These are phyloP conservation scores for Apomyelois bistriatella DNA, from an alignment of 2,888 invertebrate genomes.

Conservation along the genomic window DNA sequence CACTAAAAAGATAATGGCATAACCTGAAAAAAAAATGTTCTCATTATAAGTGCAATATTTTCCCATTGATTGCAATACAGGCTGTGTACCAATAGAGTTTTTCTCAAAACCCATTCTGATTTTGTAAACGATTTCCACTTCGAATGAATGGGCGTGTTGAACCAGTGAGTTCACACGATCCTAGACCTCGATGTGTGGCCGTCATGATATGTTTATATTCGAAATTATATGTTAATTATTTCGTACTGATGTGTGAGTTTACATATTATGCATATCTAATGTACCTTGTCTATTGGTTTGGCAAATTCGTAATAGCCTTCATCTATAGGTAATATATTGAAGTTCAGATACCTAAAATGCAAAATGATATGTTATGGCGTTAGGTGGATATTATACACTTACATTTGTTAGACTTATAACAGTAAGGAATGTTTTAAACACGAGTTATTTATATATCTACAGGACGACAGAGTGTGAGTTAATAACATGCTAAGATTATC, in stretches of 20 bases:
- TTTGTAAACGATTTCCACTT: constrained; percentile 3
- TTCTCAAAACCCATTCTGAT: constrained; percentile 12
- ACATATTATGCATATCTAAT: not conserved
- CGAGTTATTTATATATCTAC: too few relatives aligned
- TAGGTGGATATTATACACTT: too few relatives aligned
- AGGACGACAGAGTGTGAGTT: too few relatives aligned
- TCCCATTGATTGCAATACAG: constrained; percentile 4
- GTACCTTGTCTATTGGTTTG: not conserved
- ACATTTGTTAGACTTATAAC: too few relatives aligned
- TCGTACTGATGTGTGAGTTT: not conserved
- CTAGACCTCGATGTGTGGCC: constrained; percentile 6
- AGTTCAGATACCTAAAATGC: too few relatives aligned
- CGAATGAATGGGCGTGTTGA: constrained; percentile 23
- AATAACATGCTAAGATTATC: too few relatives aligned
- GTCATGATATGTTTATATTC: not conserved
- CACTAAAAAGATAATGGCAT: constrained; percentile 4
- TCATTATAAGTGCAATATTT: constrained; percentile 6
- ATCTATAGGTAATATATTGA: too few relatives aligned
- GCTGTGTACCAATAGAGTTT: constrained; percentile 1
- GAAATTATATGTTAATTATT: not conserved
- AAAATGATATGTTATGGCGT: too few relatives aligned
- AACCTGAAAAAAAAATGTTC: constrained; percentile 11
- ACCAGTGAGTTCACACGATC: constrained; percentile 22
- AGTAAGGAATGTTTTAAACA: too few relatives aligned
- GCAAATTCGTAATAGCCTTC: too few relatives aligned